These are phyloP conservation scores for Pseudocheirus occidentalis DNA, from an alignment of 2,797 vertebrate species.

Conservation along the genomic window DNA sequence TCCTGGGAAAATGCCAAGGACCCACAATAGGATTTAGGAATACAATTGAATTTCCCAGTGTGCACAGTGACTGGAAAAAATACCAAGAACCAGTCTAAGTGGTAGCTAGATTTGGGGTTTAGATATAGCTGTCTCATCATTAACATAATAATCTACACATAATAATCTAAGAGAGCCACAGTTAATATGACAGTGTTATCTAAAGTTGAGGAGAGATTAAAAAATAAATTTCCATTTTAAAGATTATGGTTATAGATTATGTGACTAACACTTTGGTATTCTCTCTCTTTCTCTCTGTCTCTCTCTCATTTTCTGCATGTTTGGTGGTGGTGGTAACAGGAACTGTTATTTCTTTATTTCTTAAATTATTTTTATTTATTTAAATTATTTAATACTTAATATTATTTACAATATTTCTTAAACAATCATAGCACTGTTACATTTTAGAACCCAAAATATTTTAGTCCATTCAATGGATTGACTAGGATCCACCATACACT, in stretches of 20 bases:
- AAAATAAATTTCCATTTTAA: not conserved
- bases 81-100: not conserved
- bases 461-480: not conserved
- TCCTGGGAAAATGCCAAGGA: conserved; percentile 12
- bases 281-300: no score
- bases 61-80: conserved; percentile 32
- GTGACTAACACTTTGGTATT: not conserved
- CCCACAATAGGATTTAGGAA: conserved; percentile 30
- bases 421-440: not conserved
- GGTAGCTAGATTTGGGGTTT: not conserved
- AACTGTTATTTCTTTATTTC: no score
- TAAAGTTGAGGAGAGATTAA: not conserved
- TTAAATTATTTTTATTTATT: no score
- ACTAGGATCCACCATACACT: not conserved
- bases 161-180: not conserved
- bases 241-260: not conserved
- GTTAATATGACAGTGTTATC: not conserved
- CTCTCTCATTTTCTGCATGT: no score
- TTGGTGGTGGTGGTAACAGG: not conserved
- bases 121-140: not conserved
- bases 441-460: not conserved
- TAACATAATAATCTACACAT: not conserved
- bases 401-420: no score
- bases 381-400: no score
- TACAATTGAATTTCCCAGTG: conserved; percentile 55